Base-by-base conservation (phyloP, 2,797 vertebrate genomes). In the Chaetophractus vellerosus region DNA sequence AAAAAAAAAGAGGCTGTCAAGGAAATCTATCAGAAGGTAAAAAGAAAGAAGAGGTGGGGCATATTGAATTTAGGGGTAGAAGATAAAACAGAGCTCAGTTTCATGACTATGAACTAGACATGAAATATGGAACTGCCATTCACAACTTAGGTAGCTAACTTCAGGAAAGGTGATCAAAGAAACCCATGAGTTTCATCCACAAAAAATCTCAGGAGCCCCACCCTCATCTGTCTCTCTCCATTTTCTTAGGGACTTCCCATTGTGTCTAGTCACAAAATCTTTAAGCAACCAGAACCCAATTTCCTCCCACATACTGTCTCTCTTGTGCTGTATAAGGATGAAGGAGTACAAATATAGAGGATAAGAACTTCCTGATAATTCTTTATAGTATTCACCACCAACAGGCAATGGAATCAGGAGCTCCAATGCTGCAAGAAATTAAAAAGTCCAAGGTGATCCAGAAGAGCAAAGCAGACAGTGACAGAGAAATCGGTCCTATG, bases 181-280 rank as follows among this genome's bases (percentile, higher is more conserved):
- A 84, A 12, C 85, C 41, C 52, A 9, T 6, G 2, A 57, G 64
- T 31, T 36, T 74, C 52, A 72, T n/a, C n/a, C 36, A 41, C 59
- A 6, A 18, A 38, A 84, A 41, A 59, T 63, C 87, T 48, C 48
- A 18, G 23, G 68, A 45, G n/a, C 11, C 48, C 24, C n/a, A 45
- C 6, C 26, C 68, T 81, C 50, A 50, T n/a, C 63, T 69, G 41
- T 69, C 83, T 83, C 33, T 66, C 55, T 88, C 38, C 88, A 2
- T 33, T 78, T 7, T 68, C 23, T 69, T 38, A 64, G n/a, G 18
- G 48, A 36, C n/a, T 68, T 92, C 28, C 26, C 61, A 48, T 59
- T 66, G 41, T 59, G 15, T 78, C 64, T 72, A 72, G 91, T 89
- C 55, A 68, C 66, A 96, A 88, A 86, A 90, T 76, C 78, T 61